These are phyloP conservation scores for Dendroctonus valens DNA, from an alignment of 1,140 invertebrate genomes.

Conservation along the genomic window DNA sequence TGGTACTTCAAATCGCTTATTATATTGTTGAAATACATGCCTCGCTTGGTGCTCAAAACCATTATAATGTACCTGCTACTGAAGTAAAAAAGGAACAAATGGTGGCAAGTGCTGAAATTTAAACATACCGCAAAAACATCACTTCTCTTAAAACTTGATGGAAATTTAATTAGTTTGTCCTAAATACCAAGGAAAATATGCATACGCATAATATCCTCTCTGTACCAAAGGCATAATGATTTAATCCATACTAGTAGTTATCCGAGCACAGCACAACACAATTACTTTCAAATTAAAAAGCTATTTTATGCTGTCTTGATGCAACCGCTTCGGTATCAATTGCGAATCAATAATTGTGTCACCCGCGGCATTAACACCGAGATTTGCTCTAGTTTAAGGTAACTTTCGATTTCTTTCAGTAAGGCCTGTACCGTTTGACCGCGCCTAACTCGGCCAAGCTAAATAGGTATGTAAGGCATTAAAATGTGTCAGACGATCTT, in stretches of 20 bases:
- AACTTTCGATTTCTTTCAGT: conserved; percentile 44
- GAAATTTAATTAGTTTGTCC: background rate
- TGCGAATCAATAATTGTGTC: conserved; percentile 34
- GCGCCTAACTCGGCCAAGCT: conserved; percentile 16
- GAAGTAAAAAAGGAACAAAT: too few species aligned
- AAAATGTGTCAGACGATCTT: background rate
- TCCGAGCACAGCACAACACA: conserved; percentile 5
- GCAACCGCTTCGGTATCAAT: conserved; percentile 31
- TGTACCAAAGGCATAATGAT: conserved; percentile 2
- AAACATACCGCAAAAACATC: too few species aligned
- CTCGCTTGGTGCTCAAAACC: too few species aligned
- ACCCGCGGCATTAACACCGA: conserved; percentile 32
- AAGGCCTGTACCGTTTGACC: conserved; percentile 11
- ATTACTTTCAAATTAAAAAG: conserved; percentile 34
- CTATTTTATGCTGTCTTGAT: conserved; percentile 26
- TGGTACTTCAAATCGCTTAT: too few species aligned
- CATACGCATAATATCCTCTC: background rate
- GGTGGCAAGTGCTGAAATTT: too few species aligned
- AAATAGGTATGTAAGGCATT: conserved; percentile 10
- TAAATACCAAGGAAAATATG: conserved; percentile 10
- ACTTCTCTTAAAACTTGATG: too few species aligned
- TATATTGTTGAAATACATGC: too few species aligned
- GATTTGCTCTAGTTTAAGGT: conserved; percentile 43
- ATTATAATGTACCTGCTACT: too few species aligned
- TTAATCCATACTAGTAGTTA: conserved; percentile 11